Evolutionary conservation across 2,888 invertebrate species (phyloP).

Genomic region (Palloptera scutellata): DNA sequence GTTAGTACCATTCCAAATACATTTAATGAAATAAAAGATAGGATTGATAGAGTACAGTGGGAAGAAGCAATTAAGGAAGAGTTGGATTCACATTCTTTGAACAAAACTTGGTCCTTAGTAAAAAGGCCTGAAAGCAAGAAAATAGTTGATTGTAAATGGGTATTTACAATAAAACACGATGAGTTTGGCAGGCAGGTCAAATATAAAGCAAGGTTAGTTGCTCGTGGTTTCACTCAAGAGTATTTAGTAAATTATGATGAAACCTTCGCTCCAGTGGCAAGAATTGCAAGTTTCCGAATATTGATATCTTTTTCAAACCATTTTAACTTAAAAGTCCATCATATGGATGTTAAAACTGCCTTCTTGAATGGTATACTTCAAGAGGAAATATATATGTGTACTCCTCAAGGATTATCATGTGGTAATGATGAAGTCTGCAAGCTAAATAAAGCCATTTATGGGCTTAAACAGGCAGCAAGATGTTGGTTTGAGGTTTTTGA

Average conservation of each 20-base stretch:
- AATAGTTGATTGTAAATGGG: not conserved
- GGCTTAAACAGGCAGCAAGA: slow-evolving; percentile 39
- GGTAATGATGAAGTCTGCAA: slow-evolving; percentile 33
- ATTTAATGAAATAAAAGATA: slow-evolving; percentile 37
- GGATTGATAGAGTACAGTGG: slow-evolving; percentile 37
- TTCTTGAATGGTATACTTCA: slow-evolving; percentile 33
- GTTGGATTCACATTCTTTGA: slow-evolving; percentile 39
- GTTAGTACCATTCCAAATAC: slow-evolving; percentile 25
- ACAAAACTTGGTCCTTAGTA: slow-evolving; percentile 41
- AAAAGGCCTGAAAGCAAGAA: slow-evolving; percentile 36
- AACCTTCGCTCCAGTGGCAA: slow-evolving; percentile 31
- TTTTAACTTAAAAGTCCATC: slow-evolving; percentile 36
- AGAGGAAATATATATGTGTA: slow-evolving; percentile 39
- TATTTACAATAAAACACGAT: slow-evolving; percentile 27
- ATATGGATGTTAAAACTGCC: slow-evolving; percentile 40
- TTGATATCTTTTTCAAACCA: slow-evolving; percentile 35
- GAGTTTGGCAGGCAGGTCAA: slow-evolving; percentile 19
- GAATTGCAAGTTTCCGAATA: slow-evolving; percentile 21
- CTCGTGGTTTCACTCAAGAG: slow-evolving; percentile 22
- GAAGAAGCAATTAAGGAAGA: slow-evolving; percentile 41
- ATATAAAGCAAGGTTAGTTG: slow-evolving; percentile 24
- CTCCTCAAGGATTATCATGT: slow-evolving; percentile 33
- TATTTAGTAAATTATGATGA: slow-evolving; percentile 34
- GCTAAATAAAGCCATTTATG: slow-evolving; percentile 39
- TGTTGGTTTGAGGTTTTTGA: slow-evolving; percentile 39